A percentile compares a stretch with the other conserved stretches of the same genome.
These are phyloP conservation scores for Drosophila malerkotliana DNA, from an alignment of 1,140 invertebrate species.

Conservation along the genomic window DNA sequence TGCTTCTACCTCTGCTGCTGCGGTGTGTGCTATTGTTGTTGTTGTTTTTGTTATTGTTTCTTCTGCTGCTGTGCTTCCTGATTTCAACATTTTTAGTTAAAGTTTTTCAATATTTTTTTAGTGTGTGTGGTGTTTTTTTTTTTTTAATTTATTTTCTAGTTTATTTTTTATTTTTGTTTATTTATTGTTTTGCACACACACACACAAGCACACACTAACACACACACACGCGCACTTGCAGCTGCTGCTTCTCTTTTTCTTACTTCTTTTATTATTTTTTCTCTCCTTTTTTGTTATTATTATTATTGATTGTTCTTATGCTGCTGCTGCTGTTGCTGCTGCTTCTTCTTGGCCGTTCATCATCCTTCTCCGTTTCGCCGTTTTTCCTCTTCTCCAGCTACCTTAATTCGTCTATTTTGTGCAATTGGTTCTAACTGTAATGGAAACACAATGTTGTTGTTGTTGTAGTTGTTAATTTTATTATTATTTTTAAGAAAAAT, in stretches of 20 bases:
- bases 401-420: conserved; percentile 55
- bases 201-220: conserved; percentile 10
- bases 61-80: conserved; percentile 5
- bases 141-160: conserved; percentile 37
- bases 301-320: conserved; percentile 45
- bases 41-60: conserved; percentile 34
- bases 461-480: background rate
- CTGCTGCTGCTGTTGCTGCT: conserved; percentile 4
- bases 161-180: conserved; percentile 14
- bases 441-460: conserved; percentile 27
- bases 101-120: too few species aligned
- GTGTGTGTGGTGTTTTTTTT: background rate
- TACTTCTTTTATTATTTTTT: conserved; percentile 6
- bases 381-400: background rate
- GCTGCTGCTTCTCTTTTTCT: conserved; percentile 24
- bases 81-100: background rate
- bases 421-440: conserved; percentile 56
- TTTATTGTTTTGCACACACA: conserved; percentile 11
- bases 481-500: conserved; percentile 29
- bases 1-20: conserved; percentile 16
- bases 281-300: conserved; percentile 35
- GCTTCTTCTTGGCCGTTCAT: background rate
- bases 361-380: conserved; percentile 4
- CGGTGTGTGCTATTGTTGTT: conserved; percentile 20
- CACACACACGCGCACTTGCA: conserved; percentile 33